A percentile compares a stretch with the other conserved stretches of the same genome.
phyloP scores from a whole-genome alignment of 2,113 vertebrate genomes.

The Heptranchias perlo region DNA sequence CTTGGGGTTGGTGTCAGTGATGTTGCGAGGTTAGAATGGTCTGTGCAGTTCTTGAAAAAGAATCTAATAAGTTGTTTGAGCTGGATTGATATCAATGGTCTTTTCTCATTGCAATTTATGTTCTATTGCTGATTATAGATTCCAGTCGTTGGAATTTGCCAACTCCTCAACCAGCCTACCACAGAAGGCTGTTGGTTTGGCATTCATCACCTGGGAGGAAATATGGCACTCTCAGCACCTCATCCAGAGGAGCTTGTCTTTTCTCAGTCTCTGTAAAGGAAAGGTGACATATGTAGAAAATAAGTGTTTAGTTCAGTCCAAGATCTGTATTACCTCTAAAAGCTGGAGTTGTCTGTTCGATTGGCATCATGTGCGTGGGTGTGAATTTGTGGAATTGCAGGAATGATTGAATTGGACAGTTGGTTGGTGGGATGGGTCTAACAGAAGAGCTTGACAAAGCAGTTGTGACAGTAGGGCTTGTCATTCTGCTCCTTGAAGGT shows the following conservation, averaged over 20 bases:
- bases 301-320: slow-evolving; percentile 25
- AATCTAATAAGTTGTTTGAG: not conserved
- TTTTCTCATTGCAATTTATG: not conserved
- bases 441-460: slow-evolving; percentile 97
- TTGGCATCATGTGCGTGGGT: not conserved
- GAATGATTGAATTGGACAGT: slow-evolving; percentile 24
- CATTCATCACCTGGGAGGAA: not conserved
- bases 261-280: slow-evolving; percentile 13
- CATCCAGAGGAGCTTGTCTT: not conserved
- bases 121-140: slow-evolving; percentile 1
- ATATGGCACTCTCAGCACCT: slow-evolving; percentile 5
- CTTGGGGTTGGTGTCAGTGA: not conserved
- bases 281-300: not conserved
- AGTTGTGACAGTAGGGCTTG: slow-evolving; percentile 97
- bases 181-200: not conserved
- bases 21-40: not conserved
- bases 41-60: slow-evolving; percentile 6
- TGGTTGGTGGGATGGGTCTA: slow-evolving; percentile 51
- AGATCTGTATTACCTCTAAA: slow-evolving; percentile 2
- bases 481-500: slow-evolving; percentile 99
- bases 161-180: not conserved
- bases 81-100: not conserved
- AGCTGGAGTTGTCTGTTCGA: not conserved
- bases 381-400: slow-evolving; percentile 10
- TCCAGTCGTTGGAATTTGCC: not conserved